Conservation (phyloP, 1,140 invertebrate species). For the Euschistus heros region DNA sequence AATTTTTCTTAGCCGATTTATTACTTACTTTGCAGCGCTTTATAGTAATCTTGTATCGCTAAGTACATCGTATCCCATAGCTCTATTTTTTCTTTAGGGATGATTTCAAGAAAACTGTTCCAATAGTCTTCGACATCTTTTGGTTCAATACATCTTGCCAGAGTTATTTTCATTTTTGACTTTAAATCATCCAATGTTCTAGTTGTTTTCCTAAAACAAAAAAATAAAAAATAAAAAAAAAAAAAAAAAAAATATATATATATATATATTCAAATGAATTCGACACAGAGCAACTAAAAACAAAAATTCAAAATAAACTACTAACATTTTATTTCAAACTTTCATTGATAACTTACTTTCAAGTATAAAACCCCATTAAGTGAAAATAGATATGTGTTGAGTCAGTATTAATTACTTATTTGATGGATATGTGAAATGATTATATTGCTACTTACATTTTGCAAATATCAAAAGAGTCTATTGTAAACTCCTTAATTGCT, state of each 20-base stretch:
- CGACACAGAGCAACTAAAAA: no score
- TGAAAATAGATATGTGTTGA: no score
- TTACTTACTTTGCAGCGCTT: background rate
- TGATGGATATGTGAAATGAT: no score
- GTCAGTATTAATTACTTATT: no score
- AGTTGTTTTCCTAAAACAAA: background rate
- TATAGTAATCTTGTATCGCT: background rate
- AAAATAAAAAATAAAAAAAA: no score
- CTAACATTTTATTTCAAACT: no score
- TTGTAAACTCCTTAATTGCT: background rate
- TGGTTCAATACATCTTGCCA: background rate
- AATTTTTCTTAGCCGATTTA: background rate
- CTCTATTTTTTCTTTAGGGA: background rate
- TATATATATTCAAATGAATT: no score
- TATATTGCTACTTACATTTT: background rate
- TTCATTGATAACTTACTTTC: no score
- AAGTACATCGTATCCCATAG: background rate
- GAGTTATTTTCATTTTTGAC: background rate
- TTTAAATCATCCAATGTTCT: background rate
- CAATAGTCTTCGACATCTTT: conserved; percentile 1
- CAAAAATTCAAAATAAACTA: no score
- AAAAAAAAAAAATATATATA: no score
- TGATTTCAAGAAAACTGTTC: background rate
- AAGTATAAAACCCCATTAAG: no score
- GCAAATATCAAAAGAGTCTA: background rate